Evolutionary conservation across 1,140 invertebrate species (phyloP).

Genomic region (Sitobion miscanthi): DNA sequence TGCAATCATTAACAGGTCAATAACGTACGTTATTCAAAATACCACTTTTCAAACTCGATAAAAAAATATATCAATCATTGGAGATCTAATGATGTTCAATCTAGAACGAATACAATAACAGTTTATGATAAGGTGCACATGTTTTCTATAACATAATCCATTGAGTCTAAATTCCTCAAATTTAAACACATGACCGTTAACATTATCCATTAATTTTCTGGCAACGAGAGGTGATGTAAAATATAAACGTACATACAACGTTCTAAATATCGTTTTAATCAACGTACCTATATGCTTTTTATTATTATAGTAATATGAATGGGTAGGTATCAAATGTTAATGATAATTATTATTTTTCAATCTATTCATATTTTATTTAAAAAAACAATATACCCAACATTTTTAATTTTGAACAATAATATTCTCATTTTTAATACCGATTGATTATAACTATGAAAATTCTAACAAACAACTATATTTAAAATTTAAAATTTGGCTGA

Average conservation of each 20-base stretch:
- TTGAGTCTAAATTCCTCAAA: slow-evolving; percentile 26
- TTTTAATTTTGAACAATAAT: too few species aligned
- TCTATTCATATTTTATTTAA: background rate
- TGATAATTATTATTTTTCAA: background rate
- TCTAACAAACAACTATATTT: background rate
- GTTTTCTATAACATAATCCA: slow-evolving; percentile 7
- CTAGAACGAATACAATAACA: slow-evolving; percentile 30
- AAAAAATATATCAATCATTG: slow-evolving; percentile 24
- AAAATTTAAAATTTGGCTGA: background rate
- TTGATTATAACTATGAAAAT: too few species aligned
- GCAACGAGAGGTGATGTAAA: background rate
- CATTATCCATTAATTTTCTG: slow-evolving; percentile 29
- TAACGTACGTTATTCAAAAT: background rate
- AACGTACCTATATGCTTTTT: background rate
- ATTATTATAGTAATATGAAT: background rate
- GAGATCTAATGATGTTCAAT: slow-evolving; percentile 32
- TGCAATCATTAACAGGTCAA: background rate
- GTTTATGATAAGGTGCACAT: slow-evolving; percentile 11
- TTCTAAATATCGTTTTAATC: slow-evolving; percentile 7
- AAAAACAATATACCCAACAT: background rate
- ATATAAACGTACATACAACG: background rate
- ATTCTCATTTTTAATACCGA: too few species aligned
- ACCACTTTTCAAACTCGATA: slow-evolving; percentile 10
- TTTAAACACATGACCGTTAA: slow-evolving; percentile 4
- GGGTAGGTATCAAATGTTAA: background rate